Evolutionary conservation across 2,113 vertebrate genomes (phyloP), one percentile per base, ranked within the genome.

Genomic region (Heterotilapia buettikoferi): DNA sequence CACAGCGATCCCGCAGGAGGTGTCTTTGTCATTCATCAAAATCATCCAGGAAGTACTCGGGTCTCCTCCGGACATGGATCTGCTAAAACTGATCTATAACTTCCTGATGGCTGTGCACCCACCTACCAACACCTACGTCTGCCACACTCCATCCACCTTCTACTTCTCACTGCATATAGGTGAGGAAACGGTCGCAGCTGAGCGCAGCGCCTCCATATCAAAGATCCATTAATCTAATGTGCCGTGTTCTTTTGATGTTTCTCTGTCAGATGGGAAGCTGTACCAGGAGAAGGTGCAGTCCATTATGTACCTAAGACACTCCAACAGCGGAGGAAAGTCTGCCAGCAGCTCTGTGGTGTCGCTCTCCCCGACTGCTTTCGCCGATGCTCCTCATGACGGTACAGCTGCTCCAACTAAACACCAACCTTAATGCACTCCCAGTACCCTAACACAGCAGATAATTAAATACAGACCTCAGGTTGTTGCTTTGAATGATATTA

Each of bases 11-110:
- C 97, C 98, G 31, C 97, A 94, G 85, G 98, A 98, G 3, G 98
- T 99, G 88, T 99, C 98, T 94, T 94, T 95, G 81, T 99, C 99
- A 3, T 99, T 98, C 94, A 97, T 99, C 95, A 99, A 98, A 96
- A 99, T 99, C 95, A 98, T 98, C 96, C 98, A 99, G 94, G 99
- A 99, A 95, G 98, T 99, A 2, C 97, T 99, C 83, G 99, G 99
- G 47, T 99, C 98, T 43, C 99, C 99, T 73, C 99, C 99, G 21
- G 98, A 99, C 89, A 93, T 99, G 95, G 97, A 98, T 87, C 94
- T 99, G 80, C 96, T 99, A 76, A 97, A 96, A 52, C 82, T 99
- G 85, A 96, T 99, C 94, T 99, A 97, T 96, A 98, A 97, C 95
- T 99, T 99, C 94, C 98, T 99, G 83, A 94, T 99, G 94, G 98